Base-by-base conservation (phyloP, 2,797 vertebrate genomes). In the Paratrypauchen microcephalus region DNA sequence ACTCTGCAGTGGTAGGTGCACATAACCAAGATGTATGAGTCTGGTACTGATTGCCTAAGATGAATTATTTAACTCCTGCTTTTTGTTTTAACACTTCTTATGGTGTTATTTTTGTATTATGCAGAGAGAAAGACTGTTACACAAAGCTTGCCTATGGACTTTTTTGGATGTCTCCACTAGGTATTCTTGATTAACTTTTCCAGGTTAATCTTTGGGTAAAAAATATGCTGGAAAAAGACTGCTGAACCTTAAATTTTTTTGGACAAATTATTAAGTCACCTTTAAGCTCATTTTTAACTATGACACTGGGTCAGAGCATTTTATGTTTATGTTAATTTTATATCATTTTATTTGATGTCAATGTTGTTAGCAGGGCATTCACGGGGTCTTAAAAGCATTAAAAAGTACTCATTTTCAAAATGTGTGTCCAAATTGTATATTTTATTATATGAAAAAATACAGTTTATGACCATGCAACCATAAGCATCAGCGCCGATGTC, bases 191-290 rank as follows among this genome's bases (percentile, higher is more conserved):
- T 30, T 73, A 45, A 3, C 19, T 75, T 69, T 69, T 47, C 19
- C 23, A 62, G 64, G 57, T 63, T 72, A 70, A 72, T 68, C 77
- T 36, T 6, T 81, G 73, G 81, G 81, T 82, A 30, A 52, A 79
- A 63, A 72, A 62, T 5, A 75, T 88, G 86, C 86, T 89, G 85
- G 87, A 83, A 71, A 80, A 28, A 69, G 4, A 24, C 39, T 54
- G 8, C 52, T 73, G 66, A 75, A 62, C 52, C 57, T 55, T 52
- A 9, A 73, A 41, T 71, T 69, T 18, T 79, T 72, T 80, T 6
- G 68, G 65, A 84, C 87, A 80, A 87, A 80, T 74, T 21, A 24
- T 69, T 70, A 73, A 21, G 18, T 71, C 39, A 70, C 54, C 41
- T 75, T 23, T 80, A 41, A 56, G 19, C 73, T 79, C 28, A 66